These are phyloP conservation scores for Anguilla anguilla DNA, from an alignment of 2,797 vertebrate species.

Conservation along the genomic window DNA sequence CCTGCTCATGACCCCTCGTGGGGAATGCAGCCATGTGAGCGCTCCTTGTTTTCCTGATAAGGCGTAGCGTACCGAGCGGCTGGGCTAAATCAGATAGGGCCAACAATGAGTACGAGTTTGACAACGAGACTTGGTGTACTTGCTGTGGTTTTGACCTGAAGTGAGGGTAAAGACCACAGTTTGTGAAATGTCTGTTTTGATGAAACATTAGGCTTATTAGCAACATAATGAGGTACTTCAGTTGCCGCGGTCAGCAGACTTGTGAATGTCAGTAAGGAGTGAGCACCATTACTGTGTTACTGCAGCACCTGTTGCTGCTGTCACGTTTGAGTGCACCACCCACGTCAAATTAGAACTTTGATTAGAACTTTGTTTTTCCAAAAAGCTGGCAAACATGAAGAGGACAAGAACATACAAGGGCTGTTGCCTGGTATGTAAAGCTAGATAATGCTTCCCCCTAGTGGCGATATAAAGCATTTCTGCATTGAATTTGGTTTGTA, in stretches of 20 bases:
- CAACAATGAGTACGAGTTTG: conserved; percentile 22
- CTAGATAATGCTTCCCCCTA: conserved; percentile 63
- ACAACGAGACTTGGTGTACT: not conserved
- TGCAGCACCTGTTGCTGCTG: not conserved
- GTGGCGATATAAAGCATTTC: conserved; percentile 33
- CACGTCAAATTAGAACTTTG: not conserved
- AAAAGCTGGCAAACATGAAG: not conserved
- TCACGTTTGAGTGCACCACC: not conserved
- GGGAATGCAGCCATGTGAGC: conserved; percentile 47
- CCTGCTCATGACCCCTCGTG: conserved; percentile 53
- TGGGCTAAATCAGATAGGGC: conserved; percentile 45
- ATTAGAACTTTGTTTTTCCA: not conserved
- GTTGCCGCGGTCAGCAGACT: not conserved
- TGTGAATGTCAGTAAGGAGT: not conserved
- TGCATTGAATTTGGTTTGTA: not conserved
- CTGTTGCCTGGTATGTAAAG: not conserved
- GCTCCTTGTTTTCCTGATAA: conserved; percentile 55
- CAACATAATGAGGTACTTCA: not conserved
- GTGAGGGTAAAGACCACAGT: not conserved
- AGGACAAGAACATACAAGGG: not conserved
- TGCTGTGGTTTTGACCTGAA: not conserved
- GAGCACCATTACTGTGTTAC: not conserved
- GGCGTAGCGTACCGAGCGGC: conserved; percentile 32
- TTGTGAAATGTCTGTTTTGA: not conserved
- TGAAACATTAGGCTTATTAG: not conserved